A percentile compares a stretch with the other conserved stretches of the same genome.
These are phyloP conservation scores for Allobates femoralis DNA, from an alignment of 2,797 vertebrate genomes.

Conservation along the genomic window DNA sequence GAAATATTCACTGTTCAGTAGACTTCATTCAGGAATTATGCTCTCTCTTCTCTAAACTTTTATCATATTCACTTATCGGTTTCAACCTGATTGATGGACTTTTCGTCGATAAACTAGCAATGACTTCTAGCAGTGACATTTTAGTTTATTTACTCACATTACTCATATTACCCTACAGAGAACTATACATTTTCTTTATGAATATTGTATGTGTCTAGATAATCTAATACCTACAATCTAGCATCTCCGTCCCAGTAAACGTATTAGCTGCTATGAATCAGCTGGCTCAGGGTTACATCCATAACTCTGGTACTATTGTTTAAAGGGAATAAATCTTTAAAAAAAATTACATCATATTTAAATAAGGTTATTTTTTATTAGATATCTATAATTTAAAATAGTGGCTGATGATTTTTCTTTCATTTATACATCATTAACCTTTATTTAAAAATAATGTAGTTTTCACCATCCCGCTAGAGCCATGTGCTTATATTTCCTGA, in stretches of 20 bases:
- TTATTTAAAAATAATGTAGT: no score
- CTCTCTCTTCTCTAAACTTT: not conserved
- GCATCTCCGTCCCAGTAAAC: not conserved
- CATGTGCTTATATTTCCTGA: no score
- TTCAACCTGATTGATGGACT: constrained; percentile 5
- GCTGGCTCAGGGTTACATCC: not conserved
- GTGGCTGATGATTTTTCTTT: no score
- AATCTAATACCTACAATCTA: constrained; percentile 25
- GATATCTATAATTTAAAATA: no score
- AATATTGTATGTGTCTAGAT: constrained; percentile 46
- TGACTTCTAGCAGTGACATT: constrained; percentile 41
- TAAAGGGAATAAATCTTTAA: not conserved
- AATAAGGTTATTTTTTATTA: no score
- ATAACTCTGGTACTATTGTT: not conserved
- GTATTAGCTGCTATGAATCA: not conserved
- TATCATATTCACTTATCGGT: constrained; percentile 14
- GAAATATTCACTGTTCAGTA: not conserved
- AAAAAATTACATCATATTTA: not conserved
- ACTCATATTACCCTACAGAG: constrained; percentile 51
- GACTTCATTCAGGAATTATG: not conserved
- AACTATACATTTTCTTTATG: constrained; percentile 56
- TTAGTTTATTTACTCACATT: constrained; percentile 57
- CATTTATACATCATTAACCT: no score
- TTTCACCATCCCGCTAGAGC: no score
- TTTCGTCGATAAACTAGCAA: constrained; percentile 40